phyloP scores from a whole-genome alignment of 2,888 invertebrate species.

The Rhagonycha fulva region DNA sequence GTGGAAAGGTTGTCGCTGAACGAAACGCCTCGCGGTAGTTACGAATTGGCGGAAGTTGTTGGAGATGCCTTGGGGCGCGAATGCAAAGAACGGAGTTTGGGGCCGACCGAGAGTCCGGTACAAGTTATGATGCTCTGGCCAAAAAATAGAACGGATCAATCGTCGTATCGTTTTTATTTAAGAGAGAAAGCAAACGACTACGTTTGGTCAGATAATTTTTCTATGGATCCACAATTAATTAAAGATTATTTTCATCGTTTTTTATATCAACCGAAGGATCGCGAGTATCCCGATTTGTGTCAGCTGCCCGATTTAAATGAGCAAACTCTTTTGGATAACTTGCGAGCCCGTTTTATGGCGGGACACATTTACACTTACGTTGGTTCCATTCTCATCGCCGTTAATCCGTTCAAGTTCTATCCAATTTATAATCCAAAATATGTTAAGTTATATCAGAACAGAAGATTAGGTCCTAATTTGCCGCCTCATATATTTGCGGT shows the following conservation, averaged over 20 bases:
- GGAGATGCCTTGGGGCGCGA: constrained; percentile 85
- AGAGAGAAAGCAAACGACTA: constrained; percentile 84
- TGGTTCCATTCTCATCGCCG: constrained; percentile 92
- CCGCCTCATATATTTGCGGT: constrained; percentile 98
- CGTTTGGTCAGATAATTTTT: constrained; percentile 86
- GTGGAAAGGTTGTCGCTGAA: constrained; percentile 71
- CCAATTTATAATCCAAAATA: constrained; percentile 98
- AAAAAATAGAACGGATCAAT: constrained; percentile 60
- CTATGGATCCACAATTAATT: constrained; percentile 89
- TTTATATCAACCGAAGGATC: constrained; percentile 88
- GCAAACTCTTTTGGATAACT: constrained; percentile 88
- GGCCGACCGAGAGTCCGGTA: constrained; percentile 79
- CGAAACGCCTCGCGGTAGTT: constrained; percentile 63
- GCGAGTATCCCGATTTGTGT: constrained; percentile 94
- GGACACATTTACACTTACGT: constrained; percentile 97
- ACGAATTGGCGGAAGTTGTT: constrained; percentile 87
- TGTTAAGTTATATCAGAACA: constrained; percentile 93
- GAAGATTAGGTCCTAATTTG: constrained; percentile 85
- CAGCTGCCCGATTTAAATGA: constrained; percentile 95
- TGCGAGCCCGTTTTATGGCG: constrained; percentile 84
- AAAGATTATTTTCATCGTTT: constrained; percentile 91
- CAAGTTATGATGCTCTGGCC: constrained; percentile 86
- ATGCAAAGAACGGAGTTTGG: constrained; percentile 89
- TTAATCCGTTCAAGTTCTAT: constrained; percentile 93
- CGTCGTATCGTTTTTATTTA: constrained; percentile 78